Conservation (phyloP, 2,797 vertebrate species). For the Catostomus latipinnis region DNA sequence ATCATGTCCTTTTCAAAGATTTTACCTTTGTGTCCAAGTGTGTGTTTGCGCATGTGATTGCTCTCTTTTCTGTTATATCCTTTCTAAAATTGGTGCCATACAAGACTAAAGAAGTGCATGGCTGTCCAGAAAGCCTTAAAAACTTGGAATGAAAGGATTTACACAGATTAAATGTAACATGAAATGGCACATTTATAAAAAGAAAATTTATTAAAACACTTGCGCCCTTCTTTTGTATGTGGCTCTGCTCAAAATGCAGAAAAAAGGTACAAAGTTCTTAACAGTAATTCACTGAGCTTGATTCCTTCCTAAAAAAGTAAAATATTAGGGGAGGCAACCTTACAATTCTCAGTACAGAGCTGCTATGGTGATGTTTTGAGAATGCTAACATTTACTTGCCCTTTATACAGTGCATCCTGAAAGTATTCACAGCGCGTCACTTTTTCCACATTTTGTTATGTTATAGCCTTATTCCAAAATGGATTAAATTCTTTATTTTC, state of each 20-base stretch:
- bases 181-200: not conserved
- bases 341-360: not conserved
- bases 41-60: not conserved
- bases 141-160: not conserved
- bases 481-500: too few relatives aligned
- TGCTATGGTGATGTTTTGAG: slow-evolving; percentile 8
- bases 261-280: not conserved
- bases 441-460: too few relatives aligned
- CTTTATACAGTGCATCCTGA: too few relatives aligned
- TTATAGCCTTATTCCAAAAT: too few relatives aligned
- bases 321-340: not conserved
- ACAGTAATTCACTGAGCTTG: not conserved
- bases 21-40: not conserved
- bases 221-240: not conserved
- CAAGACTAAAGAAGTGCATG: slow-evolving; percentile 11
- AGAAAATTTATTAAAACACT: not conserved
- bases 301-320: not conserved
- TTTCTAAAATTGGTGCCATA: slow-evolving; percentile 19
- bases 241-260: not conserved
- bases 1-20: slow-evolving; percentile 21
- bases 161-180: not conserved
- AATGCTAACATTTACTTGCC: not conserved
- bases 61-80: slow-evolving; percentile 14
- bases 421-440: too few relatives aligned
- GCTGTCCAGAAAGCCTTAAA: slow-evolving; percentile 25